Evolutionary conservation across 2,113 vertebrate genomes (phyloP).

Genomic region (Mohoua ochrocephala): DNA sequence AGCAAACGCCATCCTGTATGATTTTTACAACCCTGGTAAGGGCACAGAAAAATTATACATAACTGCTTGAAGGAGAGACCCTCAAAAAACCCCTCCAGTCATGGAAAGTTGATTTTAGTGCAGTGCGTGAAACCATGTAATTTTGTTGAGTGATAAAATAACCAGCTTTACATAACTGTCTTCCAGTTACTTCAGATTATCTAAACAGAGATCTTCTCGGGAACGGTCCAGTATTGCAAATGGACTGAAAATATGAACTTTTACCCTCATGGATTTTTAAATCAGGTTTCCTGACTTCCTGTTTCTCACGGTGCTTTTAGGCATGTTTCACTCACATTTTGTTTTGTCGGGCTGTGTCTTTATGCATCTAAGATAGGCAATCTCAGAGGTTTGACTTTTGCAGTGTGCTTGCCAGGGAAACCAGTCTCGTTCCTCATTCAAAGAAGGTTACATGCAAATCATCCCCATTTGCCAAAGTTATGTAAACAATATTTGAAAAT

Average conservation of each 20-base stretch:
- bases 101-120: not conserved
- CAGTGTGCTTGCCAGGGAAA: not conserved
- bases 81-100: not conserved
- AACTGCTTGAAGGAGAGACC: not conserved
- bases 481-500: not conserved
- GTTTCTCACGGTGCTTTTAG: not conserved
- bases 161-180: not conserved
- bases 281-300: not conserved
- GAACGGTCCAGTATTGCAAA: not conserved
- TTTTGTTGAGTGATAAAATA: not conserved
- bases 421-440: not conserved
- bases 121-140: fast-evolving
- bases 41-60: not conserved
- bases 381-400: not conserved
- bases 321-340: not conserved
- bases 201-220: not conserved
- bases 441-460: not conserved
- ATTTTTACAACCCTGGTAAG: constrained; percentile 75
- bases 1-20: constrained; percentile 68
- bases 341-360: not conserved
- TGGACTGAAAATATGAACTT: not conserved
- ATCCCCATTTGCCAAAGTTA: not conserved
- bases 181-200: not conserved
- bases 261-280: not conserved
- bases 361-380: not conserved